Evolutionary conservation across 2,797 vertebrate species (phyloP), one percentile per base, ranked within the genome.

Genomic region (Anas acuta): DNA sequence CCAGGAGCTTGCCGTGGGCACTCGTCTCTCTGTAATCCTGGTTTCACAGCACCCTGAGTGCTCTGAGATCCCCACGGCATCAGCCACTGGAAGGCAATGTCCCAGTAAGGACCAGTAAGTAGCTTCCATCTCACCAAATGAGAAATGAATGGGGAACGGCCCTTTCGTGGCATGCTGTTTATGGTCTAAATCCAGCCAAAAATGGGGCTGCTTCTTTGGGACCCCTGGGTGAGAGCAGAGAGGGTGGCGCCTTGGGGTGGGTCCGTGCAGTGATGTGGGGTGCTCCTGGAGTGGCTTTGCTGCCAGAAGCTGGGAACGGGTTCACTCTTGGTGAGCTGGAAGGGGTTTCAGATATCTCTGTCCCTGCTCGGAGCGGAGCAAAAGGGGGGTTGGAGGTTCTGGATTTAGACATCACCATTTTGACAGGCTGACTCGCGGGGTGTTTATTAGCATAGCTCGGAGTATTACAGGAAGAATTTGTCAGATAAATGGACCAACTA

Each of bases 401-500:
- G 0, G 60, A 14, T 51, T 83, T 54, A 61, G 22, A 41, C 45
- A 49, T 79, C 20, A 26, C 65, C 2, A 0, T 69, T 85, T 32
- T 72, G 41, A 73, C 49, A 61, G 54, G 32, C 43, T 0, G 0
- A 58, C 88, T 75, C 56, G 37, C 33, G 70, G 70, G 67, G 8
- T 72, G 35, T 86, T 90, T 90, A 60, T 87, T 87, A 76, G 53
- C 20, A 13, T 37, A 54, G 58, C 41, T 65, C 61, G 35, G 60
- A 84, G 18, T 54, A 43, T 65, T 61, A 32, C 41, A 14, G 43
- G 41, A 58, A 73, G 20, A 54, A 33, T 84, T 62, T 89, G 60
- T 76, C 51, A 47, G 25, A 49, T 60, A 12, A 92, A 33, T 7
- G 5, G 64, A 23, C 61, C 15, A 41, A 11, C 20, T 81, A 3